Conservation (phyloP, 2,888 invertebrate genomes). For the Drosophila affinis region DNA sequence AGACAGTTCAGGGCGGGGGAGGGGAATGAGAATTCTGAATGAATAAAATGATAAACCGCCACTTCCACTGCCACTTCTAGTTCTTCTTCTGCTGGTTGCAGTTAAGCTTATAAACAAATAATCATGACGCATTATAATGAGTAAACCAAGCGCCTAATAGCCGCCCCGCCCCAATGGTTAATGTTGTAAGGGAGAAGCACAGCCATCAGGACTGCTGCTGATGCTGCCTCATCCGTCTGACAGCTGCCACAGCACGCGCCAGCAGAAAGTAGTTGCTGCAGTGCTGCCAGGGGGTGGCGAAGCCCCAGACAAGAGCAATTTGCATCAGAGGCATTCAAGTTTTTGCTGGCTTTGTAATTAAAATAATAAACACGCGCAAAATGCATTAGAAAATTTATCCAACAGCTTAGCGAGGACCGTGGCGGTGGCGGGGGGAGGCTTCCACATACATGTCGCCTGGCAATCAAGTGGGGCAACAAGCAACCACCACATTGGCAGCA, state of each 20-base stretch:
- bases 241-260: slow-evolving; percentile 47
- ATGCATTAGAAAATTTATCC: slow-evolving; percentile 70
- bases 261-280: slow-evolving; percentile 22
- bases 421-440: background rate
- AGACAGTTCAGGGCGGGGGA: background rate
- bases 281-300: background rate
- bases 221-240: slow-evolving; percentile 34
- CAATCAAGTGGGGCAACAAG: slow-evolving; percentile 10
- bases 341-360: slow-evolving; percentile 65
- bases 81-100: background rate
- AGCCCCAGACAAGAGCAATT: slow-evolving; percentile 52
- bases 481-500: slow-evolving; percentile 11
- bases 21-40: slow-evolving; percentile 3
- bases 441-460: slow-evolving; percentile 14
- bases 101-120: slow-evolving; percentile 64
- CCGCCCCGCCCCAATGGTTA: slow-evolving; percentile 41
- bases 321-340: slow-evolving; percentile 66
- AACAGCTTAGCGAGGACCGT: slow-evolving; percentile 42
- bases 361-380: slow-evolving; percentile 79
- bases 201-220: slow-evolving; percentile 2
- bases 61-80: slow-evolving; percentile 3
- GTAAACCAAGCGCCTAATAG: slow-evolving; percentile 65
- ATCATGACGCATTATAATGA: slow-evolving; percentile 68
- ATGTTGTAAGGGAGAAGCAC: slow-evolving; percentile 40
- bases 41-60: slow-evolving; percentile 45